Evolutionary conservation across 2,888 invertebrate species (phyloP).

Genomic region (Choristoneura rosaceana): DNA sequence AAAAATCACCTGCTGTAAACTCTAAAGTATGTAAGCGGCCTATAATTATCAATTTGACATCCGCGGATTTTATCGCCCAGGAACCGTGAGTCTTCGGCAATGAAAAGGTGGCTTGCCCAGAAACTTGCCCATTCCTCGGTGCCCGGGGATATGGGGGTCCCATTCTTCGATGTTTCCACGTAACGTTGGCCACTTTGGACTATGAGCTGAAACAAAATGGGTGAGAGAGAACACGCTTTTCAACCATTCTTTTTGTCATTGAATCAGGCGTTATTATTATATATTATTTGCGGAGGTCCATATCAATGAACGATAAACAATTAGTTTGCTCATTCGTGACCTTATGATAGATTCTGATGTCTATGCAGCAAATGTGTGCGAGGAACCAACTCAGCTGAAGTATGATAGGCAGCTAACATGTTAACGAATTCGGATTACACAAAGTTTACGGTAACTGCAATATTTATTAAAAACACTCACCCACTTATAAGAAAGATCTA

Average conservation of each 20-base stretch:
- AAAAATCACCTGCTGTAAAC: constrained; percentile 55
- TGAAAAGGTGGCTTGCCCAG: constrained; percentile 47
- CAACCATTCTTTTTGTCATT: too few relatives aligned
- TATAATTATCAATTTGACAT: constrained; percentile 53
- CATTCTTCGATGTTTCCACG: constrained; percentile 63
- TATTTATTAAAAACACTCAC: too few relatives aligned
- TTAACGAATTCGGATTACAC: too few relatives aligned
- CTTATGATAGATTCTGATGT: too few relatives aligned
- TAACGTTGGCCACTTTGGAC: constrained; percentile 56
- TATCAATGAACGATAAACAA: too few relatives aligned
- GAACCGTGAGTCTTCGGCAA: constrained; percentile 51
- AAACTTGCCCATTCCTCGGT: constrained; percentile 63
- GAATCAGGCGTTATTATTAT: too few relatives aligned
- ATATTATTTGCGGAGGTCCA: too few relatives aligned
- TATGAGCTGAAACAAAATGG: constrained; percentile 53
- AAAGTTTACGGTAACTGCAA: too few relatives aligned
- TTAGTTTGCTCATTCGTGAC: too few relatives aligned
- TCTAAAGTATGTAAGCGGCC: constrained; percentile 60
- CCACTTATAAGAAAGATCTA: constrained; percentile 72
- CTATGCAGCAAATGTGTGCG: too few relatives aligned
- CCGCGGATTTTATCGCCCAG: constrained; percentile 55
- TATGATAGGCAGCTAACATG: too few relatives aligned
- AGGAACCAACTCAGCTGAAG: too few relatives aligned
- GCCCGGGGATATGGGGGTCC: constrained; percentile 65
- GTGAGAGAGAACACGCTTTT: not conserved